A percentile compares a stretch with the other conserved stretches of the same genome.
Conservation (phyloP, 2,797 vertebrate genomes). For the Epinephelus coioides region DNA sequence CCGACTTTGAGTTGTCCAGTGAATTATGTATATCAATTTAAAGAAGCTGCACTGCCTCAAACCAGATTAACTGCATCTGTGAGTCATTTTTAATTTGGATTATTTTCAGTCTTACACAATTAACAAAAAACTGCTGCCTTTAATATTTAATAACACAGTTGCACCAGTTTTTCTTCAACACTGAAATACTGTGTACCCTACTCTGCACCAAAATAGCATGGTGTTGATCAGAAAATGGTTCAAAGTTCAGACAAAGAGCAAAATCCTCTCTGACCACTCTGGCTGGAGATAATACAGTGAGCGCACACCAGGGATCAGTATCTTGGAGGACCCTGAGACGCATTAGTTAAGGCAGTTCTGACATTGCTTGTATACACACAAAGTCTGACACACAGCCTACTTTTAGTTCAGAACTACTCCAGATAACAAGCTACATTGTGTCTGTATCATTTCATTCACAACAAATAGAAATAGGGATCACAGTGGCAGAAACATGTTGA, state of each 20-base stretch:
- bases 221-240: constrained; percentile 11
- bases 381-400: constrained; percentile 1
- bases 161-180: not conserved
- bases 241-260: constrained; percentile 11
- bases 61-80: constrained; percentile 42
- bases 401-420: constrained; percentile 1
- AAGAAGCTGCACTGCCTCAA: constrained; percentile 7
- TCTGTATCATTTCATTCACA: constrained; percentile 41
- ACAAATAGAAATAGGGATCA: constrained; percentile 21
- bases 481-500: constrained; percentile 1
- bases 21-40: constrained; percentile 55
- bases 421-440: constrained; percentile 12
- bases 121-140: not conserved
- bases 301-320: constrained; percentile 1
- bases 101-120: constrained; percentile 14
- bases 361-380: constrained; percentile 10
- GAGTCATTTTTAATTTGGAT: constrained; percentile 40
- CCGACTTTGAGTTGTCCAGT: constrained; percentile 16
- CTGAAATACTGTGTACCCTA: not conserved
- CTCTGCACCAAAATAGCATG: not conserved
- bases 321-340: constrained; percentile 1
- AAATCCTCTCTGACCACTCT: constrained; percentile 8
- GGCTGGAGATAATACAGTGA: not conserved
- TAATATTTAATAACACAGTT: constrained; percentile 24
- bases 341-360: constrained; percentile 33